Evolutionary conservation across 2,113 vertebrate species (phyloP).

Genomic region (Trichomycterus rosablanca): DNA sequence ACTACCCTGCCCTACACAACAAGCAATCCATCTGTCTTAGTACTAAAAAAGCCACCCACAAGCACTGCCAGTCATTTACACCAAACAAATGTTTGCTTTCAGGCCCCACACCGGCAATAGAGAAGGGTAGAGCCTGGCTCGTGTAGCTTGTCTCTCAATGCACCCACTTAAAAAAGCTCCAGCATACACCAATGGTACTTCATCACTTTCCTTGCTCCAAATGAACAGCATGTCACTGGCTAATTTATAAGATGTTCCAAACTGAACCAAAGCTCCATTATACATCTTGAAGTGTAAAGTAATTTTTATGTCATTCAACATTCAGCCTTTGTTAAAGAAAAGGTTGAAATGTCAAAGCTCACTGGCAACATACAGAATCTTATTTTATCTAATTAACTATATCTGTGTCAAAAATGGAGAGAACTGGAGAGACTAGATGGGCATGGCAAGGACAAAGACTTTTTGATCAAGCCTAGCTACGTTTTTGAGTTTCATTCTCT

Average conservation of each 20-base stretch:
- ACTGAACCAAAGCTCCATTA: background rate
- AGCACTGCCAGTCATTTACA: slow-evolving; percentile 37
- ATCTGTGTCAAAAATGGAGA: too few species aligned
- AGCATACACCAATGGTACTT: slow-evolving; percentile 15
- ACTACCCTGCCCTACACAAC: slow-evolving; percentile 18
- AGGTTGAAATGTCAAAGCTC: background rate
- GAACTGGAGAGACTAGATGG: too few species aligned
- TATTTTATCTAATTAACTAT: background rate
- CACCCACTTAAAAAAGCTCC: slow-evolving; percentile 24
- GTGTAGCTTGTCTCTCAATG: slow-evolving; percentile 1
- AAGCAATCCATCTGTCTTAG: slow-evolving; percentile 33
- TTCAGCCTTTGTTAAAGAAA: background rate
- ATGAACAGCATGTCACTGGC: slow-evolving; percentile 17
- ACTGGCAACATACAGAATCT: slow-evolving; percentile 7
- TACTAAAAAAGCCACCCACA: slow-evolving; percentile 37
- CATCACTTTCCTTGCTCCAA: slow-evolving; percentile 6
- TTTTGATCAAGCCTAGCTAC: too few species aligned
- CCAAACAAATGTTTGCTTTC: slow-evolving; percentile 46
- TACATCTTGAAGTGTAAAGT: background rate
- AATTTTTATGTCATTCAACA: background rate
- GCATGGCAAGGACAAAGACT: too few species aligned
- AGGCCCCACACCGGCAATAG: slow-evolving; percentile 5
- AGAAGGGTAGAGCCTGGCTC: slow-evolving; percentile 31
- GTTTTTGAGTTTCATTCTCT: too few species aligned
- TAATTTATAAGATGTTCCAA: slow-evolving; percentile 27